Conservation (phyloP, 2,888 invertebrate genomes). For the Podabrus alpinus region DNA sequence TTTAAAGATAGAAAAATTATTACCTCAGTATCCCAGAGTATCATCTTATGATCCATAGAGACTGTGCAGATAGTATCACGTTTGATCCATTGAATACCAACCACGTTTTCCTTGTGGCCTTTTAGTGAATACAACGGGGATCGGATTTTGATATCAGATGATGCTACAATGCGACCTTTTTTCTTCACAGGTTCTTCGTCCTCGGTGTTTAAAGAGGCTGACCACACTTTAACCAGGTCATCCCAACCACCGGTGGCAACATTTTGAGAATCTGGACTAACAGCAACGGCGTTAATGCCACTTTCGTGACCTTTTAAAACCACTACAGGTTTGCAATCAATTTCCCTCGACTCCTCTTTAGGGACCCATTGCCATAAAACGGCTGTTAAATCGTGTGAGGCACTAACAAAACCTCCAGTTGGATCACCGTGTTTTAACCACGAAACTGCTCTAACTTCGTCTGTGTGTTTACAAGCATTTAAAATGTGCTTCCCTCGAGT, state of each 20-base stretch:
- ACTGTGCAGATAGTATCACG: constrained; percentile 77
- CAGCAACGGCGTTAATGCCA: constrained; percentile 85
- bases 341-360: constrained; percentile 62
- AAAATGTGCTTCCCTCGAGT: constrained; percentile 81
- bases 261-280: constrained; percentile 67
- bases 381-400: constrained; percentile 90
- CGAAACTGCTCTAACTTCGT: constrained; percentile 84
- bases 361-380: constrained; percentile 90
- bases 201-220: constrained; percentile 58
- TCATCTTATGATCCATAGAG: constrained; percentile 95
- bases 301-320: constrained; percentile 90
- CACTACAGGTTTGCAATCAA: constrained; percentile 71
- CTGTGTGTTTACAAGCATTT: constrained; percentile 84
- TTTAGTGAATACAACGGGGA: constrained; percentile 84
- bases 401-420: constrained; percentile 61
- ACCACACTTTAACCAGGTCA: constrained; percentile 90
- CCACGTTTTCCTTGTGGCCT: constrained; percentile 91
- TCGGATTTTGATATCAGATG: constrained; percentile 53
- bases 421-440: constrained; percentile 78
- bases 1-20: constrained; percentile 15
- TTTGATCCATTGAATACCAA: constrained; percentile 83
- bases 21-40: constrained; percentile 88
- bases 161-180: constrained; percentile 40
- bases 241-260: constrained; percentile 93
- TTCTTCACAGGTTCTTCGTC: constrained; percentile 49